phyloP scores from a whole-genome alignment of 53 echinoderm and acorn worm species.

The Astropecten irregularis region DNA sequence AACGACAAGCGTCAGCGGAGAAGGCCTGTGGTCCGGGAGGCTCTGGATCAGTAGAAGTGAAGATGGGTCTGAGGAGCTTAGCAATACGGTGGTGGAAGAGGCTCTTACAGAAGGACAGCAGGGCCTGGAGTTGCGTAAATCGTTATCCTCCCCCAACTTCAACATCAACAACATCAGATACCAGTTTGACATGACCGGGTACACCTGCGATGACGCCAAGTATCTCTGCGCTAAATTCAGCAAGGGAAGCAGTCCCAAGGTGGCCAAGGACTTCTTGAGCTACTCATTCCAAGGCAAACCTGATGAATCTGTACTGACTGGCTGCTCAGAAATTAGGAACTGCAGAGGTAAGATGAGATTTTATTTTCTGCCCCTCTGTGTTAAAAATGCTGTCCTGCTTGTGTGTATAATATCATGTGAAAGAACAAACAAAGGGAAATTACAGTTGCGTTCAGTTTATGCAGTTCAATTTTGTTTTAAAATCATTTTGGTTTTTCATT shows the following conservation, averaged over 20 bases:
- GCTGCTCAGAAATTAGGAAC: conserved; percentile 65
- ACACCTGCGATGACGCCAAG: conserved; percentile 67
- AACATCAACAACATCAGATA: conserved; percentile 30
- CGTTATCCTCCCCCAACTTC: neutral
- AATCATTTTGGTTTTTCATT: too few species aligned
- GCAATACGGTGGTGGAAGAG: conserved; percentile 44
- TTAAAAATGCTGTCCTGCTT: too few species aligned
- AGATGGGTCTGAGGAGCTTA: conserved; percentile 74
- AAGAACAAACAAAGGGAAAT: too few species aligned
- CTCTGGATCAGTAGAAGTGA: conserved; percentile 73
- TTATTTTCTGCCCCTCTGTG: too few species aligned
- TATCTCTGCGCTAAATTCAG: conserved; percentile 78
- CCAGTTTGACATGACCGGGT: conserved; percentile 52
- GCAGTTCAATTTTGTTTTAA: too few species aligned
- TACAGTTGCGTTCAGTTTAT: too few species aligned
- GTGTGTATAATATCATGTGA: too few species aligned
- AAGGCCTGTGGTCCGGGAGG: conserved; percentile 81
- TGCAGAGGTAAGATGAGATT: conserved; percentile 83
- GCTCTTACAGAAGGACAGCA: conserved; percentile 51
- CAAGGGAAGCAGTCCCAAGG: conserved; percentile 68
- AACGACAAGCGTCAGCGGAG: conserved; percentile 66
- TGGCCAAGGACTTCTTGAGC: conserved; percentile 52
- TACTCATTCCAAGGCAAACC: conserved; percentile 57
- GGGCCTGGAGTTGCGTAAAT: neutral
- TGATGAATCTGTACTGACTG: conserved; percentile 65